Conservation (phyloP, 2,797 vertebrate genomes). For the Micropoecilia bifurca region DNA sequence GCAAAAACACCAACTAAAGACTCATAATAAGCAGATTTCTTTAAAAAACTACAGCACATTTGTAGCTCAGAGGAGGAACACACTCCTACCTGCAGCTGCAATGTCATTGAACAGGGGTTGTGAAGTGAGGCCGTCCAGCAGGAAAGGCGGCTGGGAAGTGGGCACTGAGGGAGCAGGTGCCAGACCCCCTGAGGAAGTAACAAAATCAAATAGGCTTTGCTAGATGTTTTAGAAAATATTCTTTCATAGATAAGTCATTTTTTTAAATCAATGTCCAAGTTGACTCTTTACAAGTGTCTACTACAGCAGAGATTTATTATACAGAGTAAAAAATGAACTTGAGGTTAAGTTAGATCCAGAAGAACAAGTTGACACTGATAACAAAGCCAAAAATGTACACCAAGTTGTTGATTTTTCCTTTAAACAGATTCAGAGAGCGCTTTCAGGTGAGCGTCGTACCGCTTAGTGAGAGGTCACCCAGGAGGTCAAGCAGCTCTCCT, state of each 20-base stretch:
- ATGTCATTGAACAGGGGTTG: conserved; percentile 95
- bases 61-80: conserved; percentile 5
- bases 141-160: conserved; percentile 89
- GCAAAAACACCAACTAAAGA: neutral
- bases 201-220: neutral
- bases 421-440: neutral
- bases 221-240: neutral
- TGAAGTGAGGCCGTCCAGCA: conserved; percentile 93
- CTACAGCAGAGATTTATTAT: neutral
- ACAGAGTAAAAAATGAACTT: neutral
- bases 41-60: conserved; percentile 9
- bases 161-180: conserved; percentile 84
- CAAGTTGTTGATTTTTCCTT: conserved; percentile 9
- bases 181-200: conserved; percentile 82
- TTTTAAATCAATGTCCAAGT: neutral
- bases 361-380: conserved; percentile 15
- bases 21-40: conserved; percentile 3
- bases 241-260: neutral
- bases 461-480: conserved; percentile 93
- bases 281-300: neutral
- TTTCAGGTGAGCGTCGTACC: conserved; percentile 75
- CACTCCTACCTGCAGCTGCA: conserved; percentile 85
- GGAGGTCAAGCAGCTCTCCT: conserved; percentile 95
- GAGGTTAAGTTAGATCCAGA: neutral
- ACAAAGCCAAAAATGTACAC: neutral